phyloP scores from a whole-genome alignment of 2,113 vertebrate genomes.

The Dasyurus viverrinus region DNA sequence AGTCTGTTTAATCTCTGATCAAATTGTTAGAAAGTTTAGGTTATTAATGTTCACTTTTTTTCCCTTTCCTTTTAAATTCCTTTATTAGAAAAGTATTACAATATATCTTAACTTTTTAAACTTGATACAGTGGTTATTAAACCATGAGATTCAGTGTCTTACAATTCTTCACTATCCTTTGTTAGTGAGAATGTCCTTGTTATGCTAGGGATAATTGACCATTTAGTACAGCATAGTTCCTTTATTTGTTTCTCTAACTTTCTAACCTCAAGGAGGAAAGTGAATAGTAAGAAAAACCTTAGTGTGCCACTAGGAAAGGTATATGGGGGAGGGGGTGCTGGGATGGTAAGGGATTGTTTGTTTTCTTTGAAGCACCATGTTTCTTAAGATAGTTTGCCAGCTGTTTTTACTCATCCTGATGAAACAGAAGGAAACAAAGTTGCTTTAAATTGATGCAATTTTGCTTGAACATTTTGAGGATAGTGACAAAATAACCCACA shows the following conservation, averaged over 20 bases:
- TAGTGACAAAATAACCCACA: not conserved
- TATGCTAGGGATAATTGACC: not conserved
- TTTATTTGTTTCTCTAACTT: not conserved
- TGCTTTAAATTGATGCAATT: not conserved
- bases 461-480: constrained; percentile 2
- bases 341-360: not conserved
- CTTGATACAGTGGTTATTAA: not conserved
- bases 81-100: not conserved
- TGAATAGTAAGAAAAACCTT: constrained; percentile 1
- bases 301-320: not conserved
- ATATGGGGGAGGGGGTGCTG: not conserved
- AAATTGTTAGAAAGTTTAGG: not conserved
- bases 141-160: not conserved
- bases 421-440: not conserved
- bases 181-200: not conserved
- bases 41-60: not conserved
- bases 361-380: constrained; percentile 13
- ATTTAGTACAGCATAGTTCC: not conserved
- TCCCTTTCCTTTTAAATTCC: no score
- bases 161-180: not conserved
- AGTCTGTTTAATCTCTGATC: not conserved
- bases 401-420: not conserved
- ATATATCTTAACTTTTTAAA: not conserved
- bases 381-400: not conserved
- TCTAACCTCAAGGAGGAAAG: not conserved